These are phyloP conservation scores for Virgularia gustaviana DNA, from an alignment of 92 coral and sea anemone species.

Conservation along the genomic window DNA sequence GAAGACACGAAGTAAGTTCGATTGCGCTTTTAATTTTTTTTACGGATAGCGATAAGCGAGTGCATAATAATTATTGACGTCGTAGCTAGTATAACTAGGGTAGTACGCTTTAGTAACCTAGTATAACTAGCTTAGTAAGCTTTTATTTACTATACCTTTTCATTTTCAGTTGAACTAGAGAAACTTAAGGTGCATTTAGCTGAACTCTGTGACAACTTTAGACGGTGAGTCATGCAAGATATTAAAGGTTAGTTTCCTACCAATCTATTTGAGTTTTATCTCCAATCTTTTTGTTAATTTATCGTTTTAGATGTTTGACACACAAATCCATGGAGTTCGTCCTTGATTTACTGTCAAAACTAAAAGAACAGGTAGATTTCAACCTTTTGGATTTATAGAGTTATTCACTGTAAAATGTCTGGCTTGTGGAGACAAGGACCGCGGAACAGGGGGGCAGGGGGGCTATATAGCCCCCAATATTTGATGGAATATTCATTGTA, in stretches of 20 bases:
- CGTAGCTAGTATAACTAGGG: too few relatives aligned
- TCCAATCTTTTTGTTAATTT: not conserved
- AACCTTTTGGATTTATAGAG: too few relatives aligned
- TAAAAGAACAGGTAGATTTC: slow-evolving; percentile 19
- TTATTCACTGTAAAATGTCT: too few relatives aligned
- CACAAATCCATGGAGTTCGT: slow-evolving; percentile 2
- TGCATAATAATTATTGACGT: too few relatives aligned
- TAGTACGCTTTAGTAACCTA: too few relatives aligned
- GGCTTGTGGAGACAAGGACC: too few relatives aligned
- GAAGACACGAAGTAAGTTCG: slow-evolving; percentile 18
- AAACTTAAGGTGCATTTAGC: slow-evolving; percentile 57
- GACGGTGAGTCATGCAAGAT: slow-evolving; percentile 39
- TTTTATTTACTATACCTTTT: not conserved
- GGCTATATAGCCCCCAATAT: too few relatives aligned
- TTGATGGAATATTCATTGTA: too few relatives aligned
- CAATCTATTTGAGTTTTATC: not conserved
- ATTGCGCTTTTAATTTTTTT: not conserved
- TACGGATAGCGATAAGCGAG: too few relatives aligned
- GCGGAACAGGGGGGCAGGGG: too few relatives aligned
- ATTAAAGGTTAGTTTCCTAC: not conserved
- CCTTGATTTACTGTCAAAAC: slow-evolving; percentile 7
- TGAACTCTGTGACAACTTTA: slow-evolving; percentile 61
- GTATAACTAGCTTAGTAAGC: not conserved
- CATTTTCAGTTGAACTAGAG: slow-evolving; percentile 62
- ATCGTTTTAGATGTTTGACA: slow-evolving; percentile 6